Base-by-base conservation (phyloP, 2,888 invertebrate genomes). In the Andrena flavipes region DNA sequence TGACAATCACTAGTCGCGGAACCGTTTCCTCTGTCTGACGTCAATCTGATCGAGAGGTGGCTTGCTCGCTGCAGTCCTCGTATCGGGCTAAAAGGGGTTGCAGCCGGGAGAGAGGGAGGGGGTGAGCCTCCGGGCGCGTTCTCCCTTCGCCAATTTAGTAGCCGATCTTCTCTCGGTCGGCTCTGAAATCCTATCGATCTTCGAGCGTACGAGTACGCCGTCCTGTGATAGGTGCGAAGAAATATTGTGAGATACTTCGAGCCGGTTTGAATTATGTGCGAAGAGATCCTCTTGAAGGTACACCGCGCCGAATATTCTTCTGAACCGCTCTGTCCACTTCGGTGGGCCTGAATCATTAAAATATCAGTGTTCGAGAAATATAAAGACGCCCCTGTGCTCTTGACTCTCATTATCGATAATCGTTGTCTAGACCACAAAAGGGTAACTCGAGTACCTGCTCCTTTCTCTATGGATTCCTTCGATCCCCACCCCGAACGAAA, bases 1-100 rank as follows among this genome's bases (percentile, higher is more conserved):
- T 93, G 93, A 93, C 93, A 93, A 93, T 93, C 93, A 93, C 90
- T 91, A 89, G 90, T 82, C 89, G 84, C 87, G 86, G 84, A 80
- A 89, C 85, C 84, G 88, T 91, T 88, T 88, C 87, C 89, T 91
- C 91, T 92, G 92, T 93, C 93, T 92, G 92, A 92, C 89, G 91
- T 92, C 91, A 87, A 89, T 89, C 87, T 88, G 82, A 86, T 85
- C 77, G 87, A 69, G 63, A 42, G 72, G 49, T 71, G 75, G 72
- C 71, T 67, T 62, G 80, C 75, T 72, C 72, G 83, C 69, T 86
- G 84, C 72, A 84, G 64, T 75, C 64, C 23, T 62, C 33, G 71
- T 20, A 64, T 51, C 26, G 59, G 75, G 67, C n/a, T 7, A 29
- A 49, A 29, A 29, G 30, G 74, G 8, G 26, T 42, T 70, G 64